Percentiles rank a stretch among this genome's conserved stretches.
phyloP scores from a whole-genome alignment of 2,113 vertebrate species.

The Erinaceus europaeus region DNA sequence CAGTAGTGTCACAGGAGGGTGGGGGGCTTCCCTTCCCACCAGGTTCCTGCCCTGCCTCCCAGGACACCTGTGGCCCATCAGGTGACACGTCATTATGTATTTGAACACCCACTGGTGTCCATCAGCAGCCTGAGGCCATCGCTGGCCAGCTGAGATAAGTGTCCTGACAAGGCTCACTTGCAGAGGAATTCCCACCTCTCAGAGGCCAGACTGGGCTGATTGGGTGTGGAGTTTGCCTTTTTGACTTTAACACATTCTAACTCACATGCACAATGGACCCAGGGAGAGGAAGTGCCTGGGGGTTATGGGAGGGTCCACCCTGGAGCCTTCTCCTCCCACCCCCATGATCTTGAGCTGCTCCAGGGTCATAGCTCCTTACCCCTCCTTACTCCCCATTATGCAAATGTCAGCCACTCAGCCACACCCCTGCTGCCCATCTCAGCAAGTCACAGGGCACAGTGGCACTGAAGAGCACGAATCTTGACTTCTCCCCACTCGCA shows the following conservation, averaged over 20 bases:
- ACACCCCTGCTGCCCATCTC: too few relatives aligned
- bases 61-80: constrained; percentile 66
- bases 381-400: too few relatives aligned
- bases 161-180: constrained; percentile 39
- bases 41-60: background rate
- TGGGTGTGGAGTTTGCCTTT: background rate
- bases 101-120: too few relatives aligned
- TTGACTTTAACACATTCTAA: too few relatives aligned
- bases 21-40: background rate
- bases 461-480: too few relatives aligned
- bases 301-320: too few relatives aligned
- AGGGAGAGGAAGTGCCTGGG: rapidly evolving
- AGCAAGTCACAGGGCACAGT: too few relatives aligned
- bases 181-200: constrained; percentile 40
- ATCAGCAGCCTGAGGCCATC: constrained; percentile 68
- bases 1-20: too few relatives aligned
- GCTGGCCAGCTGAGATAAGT: constrained; percentile 30
- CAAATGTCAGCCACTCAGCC: too few relatives aligned
- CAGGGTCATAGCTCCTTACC: background rate
- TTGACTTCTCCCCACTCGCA: too few relatives aligned
- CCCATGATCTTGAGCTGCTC: background rate
- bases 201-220: background rate
- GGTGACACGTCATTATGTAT: constrained; percentile 49
- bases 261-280: rapidly evolving
- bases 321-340: background rate